Conservation (phyloP, 2,113 vertebrate genomes). For the Lonchura striata region DNA sequence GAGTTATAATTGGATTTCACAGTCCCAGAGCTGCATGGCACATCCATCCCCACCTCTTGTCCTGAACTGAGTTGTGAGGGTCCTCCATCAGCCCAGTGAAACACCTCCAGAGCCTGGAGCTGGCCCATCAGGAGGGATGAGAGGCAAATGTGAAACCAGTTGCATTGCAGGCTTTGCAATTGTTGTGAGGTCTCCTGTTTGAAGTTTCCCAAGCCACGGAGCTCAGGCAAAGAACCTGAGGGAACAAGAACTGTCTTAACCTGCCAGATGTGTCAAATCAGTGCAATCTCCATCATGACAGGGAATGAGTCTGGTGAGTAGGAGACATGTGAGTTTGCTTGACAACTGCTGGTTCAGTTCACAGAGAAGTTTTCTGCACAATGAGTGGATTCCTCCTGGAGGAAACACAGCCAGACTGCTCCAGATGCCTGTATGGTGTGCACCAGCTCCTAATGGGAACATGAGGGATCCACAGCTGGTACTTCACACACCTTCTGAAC, state of each 20-base stretch:
- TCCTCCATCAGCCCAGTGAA: not conserved
- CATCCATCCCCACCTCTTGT: not conserved
- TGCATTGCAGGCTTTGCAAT: not conserved
- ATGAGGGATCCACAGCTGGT: not conserved
- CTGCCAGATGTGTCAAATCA: not conserved
- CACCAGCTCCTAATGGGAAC: not conserved
- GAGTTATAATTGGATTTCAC: not conserved
- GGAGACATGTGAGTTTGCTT: not conserved
- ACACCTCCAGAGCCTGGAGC: not conserved
- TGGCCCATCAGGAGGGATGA: not conserved
- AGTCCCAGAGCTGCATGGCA: not conserved
- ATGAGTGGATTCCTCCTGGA: not conserved
- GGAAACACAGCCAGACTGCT: not conserved
- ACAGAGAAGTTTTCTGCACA: not conserved
- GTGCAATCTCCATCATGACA: not conserved
- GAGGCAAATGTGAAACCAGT: not conserved
- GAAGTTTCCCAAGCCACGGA: not conserved
- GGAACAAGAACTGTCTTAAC: not conserved
- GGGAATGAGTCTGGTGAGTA: not conserved
- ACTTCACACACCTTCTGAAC: not conserved
- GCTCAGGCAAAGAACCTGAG: not conserved
- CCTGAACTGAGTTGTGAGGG: fast-evolving
- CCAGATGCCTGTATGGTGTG: fast-evolving
- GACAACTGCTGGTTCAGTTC: not conserved
- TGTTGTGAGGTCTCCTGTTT: not conserved